These are phyloP conservation scores for Drosophila lacertosa DNA, from an alignment of 1,140 invertebrate genomes.

Conservation along the genomic window DNA sequence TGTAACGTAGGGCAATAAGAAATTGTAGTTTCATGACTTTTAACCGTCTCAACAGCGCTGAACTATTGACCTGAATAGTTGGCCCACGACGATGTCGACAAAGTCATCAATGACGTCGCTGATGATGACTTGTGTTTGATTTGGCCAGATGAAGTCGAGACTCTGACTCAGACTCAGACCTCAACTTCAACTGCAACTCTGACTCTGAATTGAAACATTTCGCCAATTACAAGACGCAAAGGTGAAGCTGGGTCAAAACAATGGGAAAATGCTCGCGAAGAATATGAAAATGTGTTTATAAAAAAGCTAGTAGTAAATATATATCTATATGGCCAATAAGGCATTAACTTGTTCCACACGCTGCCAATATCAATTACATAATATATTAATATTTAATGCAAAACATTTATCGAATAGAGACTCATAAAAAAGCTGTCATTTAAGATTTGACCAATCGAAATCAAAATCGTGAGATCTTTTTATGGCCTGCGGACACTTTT, in stretches of 20 bases:
- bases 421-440: conserved; percentile 57
- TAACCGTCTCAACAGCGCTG: conserved; percentile 38
- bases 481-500: conserved; percentile 60
- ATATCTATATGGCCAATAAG: conserved; percentile 53
- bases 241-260: conserved; percentile 51
- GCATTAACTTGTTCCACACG: conserved; percentile 47
- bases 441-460: conserved; percentile 45
- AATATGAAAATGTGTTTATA: conserved; percentile 23
- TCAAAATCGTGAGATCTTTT: conserved; percentile 47
- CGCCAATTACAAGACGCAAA: conserved; percentile 58
- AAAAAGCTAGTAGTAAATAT: conserved; percentile 32
- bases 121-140: conserved; percentile 69
- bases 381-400: conserved; percentile 67
- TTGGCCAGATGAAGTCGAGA: conserved; percentile 37
- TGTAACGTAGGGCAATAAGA: conserved; percentile 39
- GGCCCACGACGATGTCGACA: conserved; percentile 42
- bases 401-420: conserved; percentile 73
- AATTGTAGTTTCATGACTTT: conserved; percentile 59
- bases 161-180: neutral
- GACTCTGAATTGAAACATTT: conserved; percentile 72
- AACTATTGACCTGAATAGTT: conserved; percentile 75
- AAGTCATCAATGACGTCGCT: conserved; percentile 55
- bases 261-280: conserved; percentile 16
- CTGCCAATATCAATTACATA: conserved; percentile 69
- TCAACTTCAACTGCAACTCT: conserved; percentile 5